These are phyloP conservation scores for Orgyia antiqua DNA, from an alignment of 2,888 invertebrate species.

Conservation along the genomic window DNA sequence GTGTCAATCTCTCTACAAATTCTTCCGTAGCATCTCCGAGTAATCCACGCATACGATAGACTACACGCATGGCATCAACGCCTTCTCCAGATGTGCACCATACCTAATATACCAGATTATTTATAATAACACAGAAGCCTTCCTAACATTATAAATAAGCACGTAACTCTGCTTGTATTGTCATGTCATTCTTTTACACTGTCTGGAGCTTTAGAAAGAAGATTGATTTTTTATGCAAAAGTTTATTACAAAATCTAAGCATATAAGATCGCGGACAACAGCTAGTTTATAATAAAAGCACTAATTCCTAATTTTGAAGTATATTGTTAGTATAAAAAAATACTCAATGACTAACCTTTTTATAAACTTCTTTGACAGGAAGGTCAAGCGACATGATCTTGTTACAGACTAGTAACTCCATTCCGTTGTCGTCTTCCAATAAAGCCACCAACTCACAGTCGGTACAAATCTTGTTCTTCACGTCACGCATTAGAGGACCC, in stretches of 20 bases:
- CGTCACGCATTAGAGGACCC: constrained; percentile 98
- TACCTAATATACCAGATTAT: constrained; percentile 63
- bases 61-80: constrained; percentile 97
- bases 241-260: no score
- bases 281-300: no score
- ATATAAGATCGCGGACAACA: no score
- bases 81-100: constrained; percentile 94
- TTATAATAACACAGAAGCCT: neutral
- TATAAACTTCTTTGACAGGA: constrained; percentile 94
- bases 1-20: constrained; percentile 94
- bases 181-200: no score
- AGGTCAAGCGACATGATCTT: constrained; percentile 98
- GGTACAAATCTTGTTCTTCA: constrained; percentile 98
- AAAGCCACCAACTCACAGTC: constrained; percentile 99
- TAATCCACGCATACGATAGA: constrained; percentile 98
- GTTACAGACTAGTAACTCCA: constrained; percentile 98
- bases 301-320: no score
- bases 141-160: no score
- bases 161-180: no score
- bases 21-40: constrained; percentile 99
- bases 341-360: constrained; percentile 81
- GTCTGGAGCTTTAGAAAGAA: no score
- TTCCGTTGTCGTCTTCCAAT: constrained; percentile 98
- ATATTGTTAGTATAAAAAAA: no score
- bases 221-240: neutral